Percentiles rank a stretch among this genome's conserved stretches.
These are phyloP conservation scores for Xiphophorus hellerii DNA, from an alignment of 2,113 vertebrate species.

Conservation along the genomic window DNA sequence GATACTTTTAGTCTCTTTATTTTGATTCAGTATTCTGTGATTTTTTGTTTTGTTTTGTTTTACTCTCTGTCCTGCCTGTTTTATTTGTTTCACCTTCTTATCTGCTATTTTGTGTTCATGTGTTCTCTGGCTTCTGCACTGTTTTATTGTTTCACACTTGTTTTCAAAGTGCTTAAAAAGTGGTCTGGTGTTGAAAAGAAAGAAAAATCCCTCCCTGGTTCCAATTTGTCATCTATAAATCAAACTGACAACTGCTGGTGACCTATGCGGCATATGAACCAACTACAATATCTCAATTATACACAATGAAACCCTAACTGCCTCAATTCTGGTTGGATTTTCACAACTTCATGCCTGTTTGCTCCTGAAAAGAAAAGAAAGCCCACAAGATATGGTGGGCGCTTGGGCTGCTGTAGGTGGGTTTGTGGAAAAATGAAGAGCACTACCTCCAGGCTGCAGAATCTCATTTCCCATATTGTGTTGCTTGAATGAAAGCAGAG, in stretches of 20 bases:
- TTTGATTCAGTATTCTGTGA: no score
- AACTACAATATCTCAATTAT: constrained; percentile 50
- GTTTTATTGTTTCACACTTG: neutral
- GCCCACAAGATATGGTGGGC: constrained; percentile 49
- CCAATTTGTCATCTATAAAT: constrained; percentile 57
- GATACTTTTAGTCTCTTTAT: no score
- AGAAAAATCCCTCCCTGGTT: constrained; percentile 14
- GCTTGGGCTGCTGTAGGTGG: constrained; percentile 44
- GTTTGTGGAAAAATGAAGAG: constrained; percentile 28
- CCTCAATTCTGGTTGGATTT: constrained; percentile 62
- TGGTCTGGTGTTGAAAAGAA: neutral
- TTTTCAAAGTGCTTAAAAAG: neutral
- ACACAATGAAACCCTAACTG: constrained; percentile 53
- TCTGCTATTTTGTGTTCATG: neutral
- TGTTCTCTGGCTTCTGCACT: neutral
- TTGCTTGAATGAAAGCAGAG: constrained; percentile 63
- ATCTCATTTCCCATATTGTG: constrained; percentile 64
- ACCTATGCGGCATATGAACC: constrained; percentile 42
- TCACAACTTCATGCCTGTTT: constrained; percentile 54
- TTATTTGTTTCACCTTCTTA: neutral
- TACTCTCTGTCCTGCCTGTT: no score
- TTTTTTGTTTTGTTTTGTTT: no score
- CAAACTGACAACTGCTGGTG: constrained; percentile 54
- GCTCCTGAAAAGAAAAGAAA: constrained; percentile 44
- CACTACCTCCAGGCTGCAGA: constrained; percentile 47